Percentiles rank a stretch among this genome's conserved stretches.
phyloP scores from a whole-genome alignment of 2,888 invertebrate genomes.

The Metacarcinus magister region DNA sequence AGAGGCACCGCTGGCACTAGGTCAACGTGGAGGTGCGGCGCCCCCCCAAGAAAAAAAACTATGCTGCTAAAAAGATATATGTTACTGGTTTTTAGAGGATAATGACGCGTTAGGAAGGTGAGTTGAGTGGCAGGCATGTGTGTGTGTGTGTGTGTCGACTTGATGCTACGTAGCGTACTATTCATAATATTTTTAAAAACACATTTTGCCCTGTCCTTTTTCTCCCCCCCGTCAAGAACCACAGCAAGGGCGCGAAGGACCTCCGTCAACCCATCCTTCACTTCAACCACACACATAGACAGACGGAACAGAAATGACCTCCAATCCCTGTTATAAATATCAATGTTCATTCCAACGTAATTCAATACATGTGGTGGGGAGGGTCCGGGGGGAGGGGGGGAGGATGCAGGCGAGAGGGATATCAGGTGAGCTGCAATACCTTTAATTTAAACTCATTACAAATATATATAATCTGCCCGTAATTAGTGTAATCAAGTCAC shows the following conservation, averaged over 20 bases:
- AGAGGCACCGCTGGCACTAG: background rate
- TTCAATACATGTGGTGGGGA: background rate
- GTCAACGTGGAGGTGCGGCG: too few relatives aligned
- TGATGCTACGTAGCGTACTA: too few relatives aligned
- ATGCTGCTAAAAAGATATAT: too few relatives aligned
- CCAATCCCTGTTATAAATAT: background rate
- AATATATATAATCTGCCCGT: background rate
- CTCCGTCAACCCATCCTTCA: too few relatives aligned
- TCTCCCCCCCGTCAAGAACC: too few relatives aligned
- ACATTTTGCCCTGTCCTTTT: too few relatives aligned
- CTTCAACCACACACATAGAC: background rate
- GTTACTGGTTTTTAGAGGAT: background rate
- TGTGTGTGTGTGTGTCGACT: too few relatives aligned
- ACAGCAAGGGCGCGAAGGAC: too few relatives aligned
- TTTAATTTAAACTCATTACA: background rate
- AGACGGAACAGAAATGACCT: background rate
- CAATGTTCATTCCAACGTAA: background rate
- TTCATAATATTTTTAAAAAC: too few relatives aligned
- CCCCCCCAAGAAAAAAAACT: too few relatives aligned
- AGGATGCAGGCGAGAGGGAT: too few relatives aligned
- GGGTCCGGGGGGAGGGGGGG: too few relatives aligned
- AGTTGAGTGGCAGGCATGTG: background rate
- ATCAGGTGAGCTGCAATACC: slow-evolving; percentile 3
- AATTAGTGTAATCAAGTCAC: background rate
- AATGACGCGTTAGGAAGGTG: background rate